These are phyloP conservation scores for Otocyon megalotis DNA, from an alignment of 2,113 vertebrate genomes.

Conservation along the genomic window DNA sequence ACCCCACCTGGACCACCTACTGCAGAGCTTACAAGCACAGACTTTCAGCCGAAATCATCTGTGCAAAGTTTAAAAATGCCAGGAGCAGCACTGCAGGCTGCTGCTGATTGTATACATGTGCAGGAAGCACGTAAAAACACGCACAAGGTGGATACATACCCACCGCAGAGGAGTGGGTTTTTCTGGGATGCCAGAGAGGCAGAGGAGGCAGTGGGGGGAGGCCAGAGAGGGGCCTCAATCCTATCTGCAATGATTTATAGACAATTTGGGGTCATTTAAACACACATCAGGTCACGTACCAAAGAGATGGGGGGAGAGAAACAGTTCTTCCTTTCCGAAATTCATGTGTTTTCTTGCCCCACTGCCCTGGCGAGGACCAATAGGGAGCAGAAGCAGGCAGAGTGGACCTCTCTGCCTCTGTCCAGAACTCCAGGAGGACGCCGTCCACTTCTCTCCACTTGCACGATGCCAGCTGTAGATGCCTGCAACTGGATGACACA, in stretches of 20 bases:
- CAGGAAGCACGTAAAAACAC: no score
- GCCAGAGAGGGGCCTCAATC: neutral
- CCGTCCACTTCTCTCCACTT: rapidly evolving
- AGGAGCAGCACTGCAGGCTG: rapidly evolving
- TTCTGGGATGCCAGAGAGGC: neutral
- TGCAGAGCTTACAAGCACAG: rapidly evolving
- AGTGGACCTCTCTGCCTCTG: rapidly evolving
- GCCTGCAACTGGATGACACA: rapidly evolving
- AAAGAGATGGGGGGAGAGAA: neutral
- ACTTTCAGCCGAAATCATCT: neutral
- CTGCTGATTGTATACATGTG: rapidly evolving
- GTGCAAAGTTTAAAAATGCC: neutral
- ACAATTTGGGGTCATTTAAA: rapidly evolving
- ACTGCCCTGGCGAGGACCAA: rapidly evolving
- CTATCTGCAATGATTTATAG: neutral
- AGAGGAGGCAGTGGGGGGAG: rapidly evolving
- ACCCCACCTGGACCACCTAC: neutral
- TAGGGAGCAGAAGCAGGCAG: rapidly evolving
- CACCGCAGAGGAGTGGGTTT: neutral
- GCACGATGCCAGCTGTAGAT: rapidly evolving
- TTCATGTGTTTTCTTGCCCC: rapidly evolving
- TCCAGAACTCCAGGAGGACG: neutral
- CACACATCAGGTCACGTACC: neutral
- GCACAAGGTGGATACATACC: rapidly evolving
- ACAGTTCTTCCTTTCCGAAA: neutral